A percentile compares a stretch with the other conserved stretches of the same genome.
phyloP scores from a whole-genome alignment of 2,113 vertebrate genomes.

The Lepidothrix coronata region DNA sequence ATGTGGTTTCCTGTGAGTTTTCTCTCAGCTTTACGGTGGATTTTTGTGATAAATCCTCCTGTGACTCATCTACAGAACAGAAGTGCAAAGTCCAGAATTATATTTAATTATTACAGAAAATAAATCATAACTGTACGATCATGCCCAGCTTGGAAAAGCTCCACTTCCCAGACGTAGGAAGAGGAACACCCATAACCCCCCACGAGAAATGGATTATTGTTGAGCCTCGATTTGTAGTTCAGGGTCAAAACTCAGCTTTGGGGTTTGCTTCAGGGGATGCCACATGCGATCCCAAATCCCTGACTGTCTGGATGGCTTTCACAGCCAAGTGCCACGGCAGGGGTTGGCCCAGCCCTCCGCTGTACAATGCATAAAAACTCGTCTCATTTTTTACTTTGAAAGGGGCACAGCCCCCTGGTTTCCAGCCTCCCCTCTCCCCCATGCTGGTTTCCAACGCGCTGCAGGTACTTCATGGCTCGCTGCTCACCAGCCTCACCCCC shows the following conservation, averaged over 20 bases:
- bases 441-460: rapidly evolving
- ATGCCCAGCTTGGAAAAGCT: neutral
- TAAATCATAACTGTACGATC: neutral
- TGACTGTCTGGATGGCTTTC: neutral
- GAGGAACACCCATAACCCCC: neutral
- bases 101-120: neutral
- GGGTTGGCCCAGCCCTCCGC: rapidly evolving
- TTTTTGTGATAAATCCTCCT: neutral
- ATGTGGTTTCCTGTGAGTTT: neutral
- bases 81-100: neutral
- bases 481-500: neutral
- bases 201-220: neutral
- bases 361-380: neutral
- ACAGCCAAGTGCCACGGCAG: neutral
- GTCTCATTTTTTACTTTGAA: neutral
- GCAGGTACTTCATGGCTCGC: neutral
- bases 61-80: neutral
- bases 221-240: neutral
- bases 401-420: neutral
- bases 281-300: rapidly evolving
- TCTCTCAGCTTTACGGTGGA: neutral
- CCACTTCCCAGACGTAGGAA: neutral
- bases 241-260: neutral
- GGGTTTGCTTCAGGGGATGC: neutral
- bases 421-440: neutral